A percentile compares a stretch with the other conserved stretches of the same genome.
Evolutionary conservation across 2,888 invertebrate genomes (phyloP).

Genomic region (Andrena chrysosceles): DNA sequence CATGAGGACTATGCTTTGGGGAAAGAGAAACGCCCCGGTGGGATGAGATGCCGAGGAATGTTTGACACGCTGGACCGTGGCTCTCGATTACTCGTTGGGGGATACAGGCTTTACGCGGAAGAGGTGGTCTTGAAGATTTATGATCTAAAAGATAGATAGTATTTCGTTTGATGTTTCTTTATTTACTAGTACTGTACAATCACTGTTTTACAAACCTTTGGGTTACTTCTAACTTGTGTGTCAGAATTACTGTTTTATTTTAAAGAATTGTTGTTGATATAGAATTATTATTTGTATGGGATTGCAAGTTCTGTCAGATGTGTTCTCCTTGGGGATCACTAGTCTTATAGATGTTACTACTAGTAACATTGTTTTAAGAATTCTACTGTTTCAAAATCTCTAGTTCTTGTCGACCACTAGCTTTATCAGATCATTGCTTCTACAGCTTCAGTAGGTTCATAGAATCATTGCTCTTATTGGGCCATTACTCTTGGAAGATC

Average conservation of each 20-base stretch:
- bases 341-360: too few species aligned
- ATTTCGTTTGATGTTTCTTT: too few species aligned
- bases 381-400: too few species aligned
- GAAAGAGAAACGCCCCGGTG: constrained; percentile 23
- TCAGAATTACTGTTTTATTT: too few species aligned
- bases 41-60: background rate
- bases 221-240: background rate
- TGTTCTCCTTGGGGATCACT: too few species aligned
- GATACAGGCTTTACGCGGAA: background rate
- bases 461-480: constrained; percentile 1
- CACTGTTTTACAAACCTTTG: constrained; percentile 1
- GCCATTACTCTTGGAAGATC: background rate
- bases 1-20: constrained; percentile 37
- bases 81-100: background rate
- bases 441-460: background rate
- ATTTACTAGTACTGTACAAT: constrained; percentile 7
- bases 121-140: background rate
- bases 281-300: too few species aligned
- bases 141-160: background rate
- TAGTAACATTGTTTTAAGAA: too few species aligned
- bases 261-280: too few species aligned
- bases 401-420: background rate
- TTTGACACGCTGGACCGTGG: background rate
- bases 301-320: too few species aligned
- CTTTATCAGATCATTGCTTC: background rate